Percentiles rank a stretch among this genome's conserved stretches.
These are phyloP conservation scores for Lepus americanus DNA, from an alignment of 2,113 vertebrate genomes.

Conservation along the genomic window DNA sequence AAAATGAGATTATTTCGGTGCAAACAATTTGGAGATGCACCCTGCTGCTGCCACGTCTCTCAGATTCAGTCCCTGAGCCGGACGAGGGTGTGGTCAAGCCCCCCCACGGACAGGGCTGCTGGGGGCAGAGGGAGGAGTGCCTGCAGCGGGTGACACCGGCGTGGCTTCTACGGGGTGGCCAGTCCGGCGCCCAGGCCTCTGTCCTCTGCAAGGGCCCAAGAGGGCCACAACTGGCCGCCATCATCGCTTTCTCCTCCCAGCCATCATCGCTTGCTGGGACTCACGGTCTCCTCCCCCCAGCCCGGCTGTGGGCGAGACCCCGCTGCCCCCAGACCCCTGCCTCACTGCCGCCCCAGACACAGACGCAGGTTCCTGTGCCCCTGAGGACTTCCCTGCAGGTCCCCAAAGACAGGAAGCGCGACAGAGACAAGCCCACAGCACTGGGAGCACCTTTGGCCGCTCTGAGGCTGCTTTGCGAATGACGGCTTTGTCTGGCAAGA, in stretches of 20 bases:
- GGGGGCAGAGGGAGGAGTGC: too few species aligned
- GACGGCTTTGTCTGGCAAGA: background rate
- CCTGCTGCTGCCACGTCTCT: too few species aligned
- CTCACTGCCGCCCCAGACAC: too few species aligned
- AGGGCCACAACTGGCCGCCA: background rate
- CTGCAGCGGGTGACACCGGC: too few species aligned
- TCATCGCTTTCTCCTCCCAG: background rate
- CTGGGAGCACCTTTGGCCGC: too few species aligned
- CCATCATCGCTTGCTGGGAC: too few species aligned
- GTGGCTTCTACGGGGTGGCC: background rate
- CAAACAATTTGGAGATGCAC: too few species aligned
- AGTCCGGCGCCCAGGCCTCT: background rate
- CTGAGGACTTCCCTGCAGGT: background rate
- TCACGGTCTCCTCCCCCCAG: fast-evolving
- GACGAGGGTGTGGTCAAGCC: background rate
- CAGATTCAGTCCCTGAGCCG: too few species aligned
- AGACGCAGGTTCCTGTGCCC: background rate
- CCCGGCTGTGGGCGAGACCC: too few species aligned
- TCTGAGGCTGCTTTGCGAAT: background rate
- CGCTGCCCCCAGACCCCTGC: background rate
- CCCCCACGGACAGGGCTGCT: too few species aligned
- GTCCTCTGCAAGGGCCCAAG: background rate
- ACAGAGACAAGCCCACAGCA: background rate
- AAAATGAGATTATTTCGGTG: too few species aligned
- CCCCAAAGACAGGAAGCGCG: background rate